Evolutionary conservation across 2,888 invertebrate species (phyloP), one percentile per base, ranked within the genome.

Genomic region (Argyra leucocephala): DNA sequence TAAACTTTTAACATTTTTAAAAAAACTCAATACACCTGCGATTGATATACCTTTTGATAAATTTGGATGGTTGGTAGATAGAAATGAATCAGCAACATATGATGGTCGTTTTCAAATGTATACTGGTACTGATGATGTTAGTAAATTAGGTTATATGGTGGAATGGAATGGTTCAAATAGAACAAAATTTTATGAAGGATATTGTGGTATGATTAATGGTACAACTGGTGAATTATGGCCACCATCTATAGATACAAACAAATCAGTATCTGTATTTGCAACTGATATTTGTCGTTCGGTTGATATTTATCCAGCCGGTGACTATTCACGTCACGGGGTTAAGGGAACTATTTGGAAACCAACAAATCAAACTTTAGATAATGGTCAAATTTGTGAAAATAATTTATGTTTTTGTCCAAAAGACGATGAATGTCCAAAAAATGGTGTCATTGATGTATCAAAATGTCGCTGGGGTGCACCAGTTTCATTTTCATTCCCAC

Each of bases 51-150:
- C 90, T 0, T 89, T 83, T 72, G 86, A 85, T 37, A 88, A 85
- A 73, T 94, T 96, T 77, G 95, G 90, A 12, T 93, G 93, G 90
- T 91, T 95, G 75, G 82, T 77, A 10, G 81, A 92, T 88, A 86
- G 93, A 69, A 93, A 93, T 76, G 82, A 81, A 31, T 88, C 90
- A 0, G 76, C 82, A 37, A 83, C 83, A 1, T 91, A 84, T 74
- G 93, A 93, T 76, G 93, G 93, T 1, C 80, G 83, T 0, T 91
- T 88, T 74, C 87, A 87, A 64, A 89, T 93, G 82, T 83, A 85
- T 70, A 90, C 90, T 0, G 94, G 94, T 1, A 81, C 79, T 2
- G 75, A 80, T 9, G 84, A 89, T 72, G 83, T 92, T 64, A 76
- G 81, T 0, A 80, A 85, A 66, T 77, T 92, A 57, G 91, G 91